Evolutionary conservation across 2,797 vertebrate species (phyloP).

Genomic region (Hybognathus amarus): DNA sequence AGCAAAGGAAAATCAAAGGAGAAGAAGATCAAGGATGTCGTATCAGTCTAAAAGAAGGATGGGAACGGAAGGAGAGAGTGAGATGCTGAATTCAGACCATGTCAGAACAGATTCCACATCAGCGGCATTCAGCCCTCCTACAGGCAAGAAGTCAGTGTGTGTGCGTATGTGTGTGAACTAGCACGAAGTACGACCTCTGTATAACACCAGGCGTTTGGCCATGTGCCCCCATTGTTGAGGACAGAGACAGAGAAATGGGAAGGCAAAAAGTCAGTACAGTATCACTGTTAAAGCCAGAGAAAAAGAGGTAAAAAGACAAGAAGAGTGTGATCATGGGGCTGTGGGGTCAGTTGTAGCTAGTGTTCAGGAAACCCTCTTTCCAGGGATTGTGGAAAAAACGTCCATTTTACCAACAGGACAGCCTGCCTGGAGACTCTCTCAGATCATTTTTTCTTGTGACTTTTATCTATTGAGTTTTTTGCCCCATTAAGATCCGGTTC

Average conservation of each 20-base stretch:
- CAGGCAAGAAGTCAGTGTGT: constrained; percentile 60
- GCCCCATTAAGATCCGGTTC: constrained; percentile 34
- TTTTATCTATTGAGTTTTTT: constrained; percentile 50
- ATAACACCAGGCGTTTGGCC: constrained; percentile 54
- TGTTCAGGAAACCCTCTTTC: background rate
- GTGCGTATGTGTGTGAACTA: constrained; percentile 56
- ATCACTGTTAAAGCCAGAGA: constrained; percentile 45
- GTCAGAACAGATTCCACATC: constrained; percentile 69
- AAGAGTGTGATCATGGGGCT: constrained; percentile 31
- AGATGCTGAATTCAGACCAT: constrained; percentile 67
- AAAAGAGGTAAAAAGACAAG: constrained; percentile 48
- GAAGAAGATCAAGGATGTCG: background rate
- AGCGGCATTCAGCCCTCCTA: constrained; percentile 65
- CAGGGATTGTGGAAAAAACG: background rate
- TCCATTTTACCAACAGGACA: constrained; percentile 20
- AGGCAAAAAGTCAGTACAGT: constrained; percentile 45
- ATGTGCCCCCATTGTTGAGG: constrained; percentile 41
- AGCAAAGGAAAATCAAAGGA: constrained; percentile 9
- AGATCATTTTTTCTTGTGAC: background rate
- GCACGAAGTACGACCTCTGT: constrained; percentile 55
- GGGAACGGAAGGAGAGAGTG: constrained; percentile 40
- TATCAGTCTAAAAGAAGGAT: constrained; percentile 31
- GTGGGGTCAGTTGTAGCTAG: constrained; percentile 1
- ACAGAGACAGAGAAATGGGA: constrained; percentile 51
- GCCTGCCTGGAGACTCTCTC: background rate